Base-by-base conservation (phyloP, 2,113 vertebrate genomes). In the Ctenomys sociabilis region DNA sequence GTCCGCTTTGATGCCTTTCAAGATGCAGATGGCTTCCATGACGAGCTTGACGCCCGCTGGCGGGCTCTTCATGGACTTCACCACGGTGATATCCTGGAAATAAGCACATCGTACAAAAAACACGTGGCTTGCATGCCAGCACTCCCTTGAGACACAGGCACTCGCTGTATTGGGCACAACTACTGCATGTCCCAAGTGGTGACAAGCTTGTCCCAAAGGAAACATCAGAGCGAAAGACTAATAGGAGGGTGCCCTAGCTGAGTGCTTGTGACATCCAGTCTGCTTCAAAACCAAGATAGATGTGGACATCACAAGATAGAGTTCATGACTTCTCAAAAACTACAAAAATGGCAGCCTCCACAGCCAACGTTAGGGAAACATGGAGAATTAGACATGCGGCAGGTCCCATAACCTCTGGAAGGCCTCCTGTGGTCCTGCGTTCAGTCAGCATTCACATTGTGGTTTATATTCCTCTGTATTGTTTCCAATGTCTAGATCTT, bases 11-110 rank as follows among this genome's bases (percentile, higher is more conserved):
- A 99, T 98, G 63, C 99, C 99, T 98, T 99, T 99, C 86, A 99
- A 98, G 93, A 99, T 99, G 93, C 99, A 99, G 95, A 99, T 99
- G 6, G 99, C 98, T 97, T 99, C 99, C 99, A 99, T 99, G 57
- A 99, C 99, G 78, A 99, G 97, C 96, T 99, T 99, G 82, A 99
- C 99, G 9, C 99, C 99, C 72, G 98, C 95, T 0, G 99, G 99
- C 40, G 99, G 99, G 88, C 98, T 99, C 97, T 99, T 99, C 99
- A 99, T 99, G 61, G 99, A 99, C 96, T 99, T 99, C n/a, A 99
- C 98, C 96, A 99, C 98, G 16, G 99, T 99, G 93, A 99, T 99
- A 97, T 99, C 99, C 99, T 99, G 90, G 80, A 96, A 97, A 95
- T 4, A 94, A 94, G 70, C 40, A 91, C 7, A 88, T 12, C 85